Percentiles rank a stretch among this genome's conserved stretches.
Evolutionary conservation across 2,888 invertebrate genomes (phyloP).

Genomic region (Masnerella sp.): DNA sequence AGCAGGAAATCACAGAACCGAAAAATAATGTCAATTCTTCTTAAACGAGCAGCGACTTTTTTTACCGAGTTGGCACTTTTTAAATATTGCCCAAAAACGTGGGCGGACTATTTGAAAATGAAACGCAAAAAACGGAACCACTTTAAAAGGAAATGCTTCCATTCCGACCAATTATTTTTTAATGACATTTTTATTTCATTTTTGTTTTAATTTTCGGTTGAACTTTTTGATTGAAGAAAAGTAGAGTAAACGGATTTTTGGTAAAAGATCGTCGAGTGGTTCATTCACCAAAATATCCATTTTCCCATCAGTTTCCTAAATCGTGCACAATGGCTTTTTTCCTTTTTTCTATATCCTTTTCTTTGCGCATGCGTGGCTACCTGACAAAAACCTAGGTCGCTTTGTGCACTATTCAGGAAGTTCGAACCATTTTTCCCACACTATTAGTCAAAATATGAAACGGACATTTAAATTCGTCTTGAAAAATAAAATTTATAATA

Average conservation of each 20-base stretch:
- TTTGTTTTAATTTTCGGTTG: no score
- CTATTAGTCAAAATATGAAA: constrained; percentile 12
- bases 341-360: constrained; percentile 34
- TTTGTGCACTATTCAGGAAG: constrained; percentile 50
- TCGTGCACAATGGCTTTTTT: constrained; percentile 36
- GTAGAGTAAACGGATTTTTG: no score
- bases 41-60: constrained; percentile 41
- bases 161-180: no score
- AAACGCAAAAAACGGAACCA: no score
- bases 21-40: constrained; percentile 55
- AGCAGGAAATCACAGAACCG: constrained; percentile 58
- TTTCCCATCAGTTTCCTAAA: constrained; percentile 44
- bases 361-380: constrained; percentile 22
- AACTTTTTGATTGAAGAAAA: no score
- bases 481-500: no score
- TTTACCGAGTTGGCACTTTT: constrained; percentile 6
- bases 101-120: no score
- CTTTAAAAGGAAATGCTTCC: no score
- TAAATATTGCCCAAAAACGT: neutral
- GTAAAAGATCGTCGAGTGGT: constrained; percentile 4
- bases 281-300: constrained; percentile 11
- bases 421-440: constrained; percentile 41
- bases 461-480: constrained; percentile 14
- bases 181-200: no score
- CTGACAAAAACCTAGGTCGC: constrained; percentile 20